Evolutionary conservation across 92 coral and sea anemone species (phyloP), one percentile per base, ranked within the genome.

Genomic region (Porites cylindrica): DNA sequence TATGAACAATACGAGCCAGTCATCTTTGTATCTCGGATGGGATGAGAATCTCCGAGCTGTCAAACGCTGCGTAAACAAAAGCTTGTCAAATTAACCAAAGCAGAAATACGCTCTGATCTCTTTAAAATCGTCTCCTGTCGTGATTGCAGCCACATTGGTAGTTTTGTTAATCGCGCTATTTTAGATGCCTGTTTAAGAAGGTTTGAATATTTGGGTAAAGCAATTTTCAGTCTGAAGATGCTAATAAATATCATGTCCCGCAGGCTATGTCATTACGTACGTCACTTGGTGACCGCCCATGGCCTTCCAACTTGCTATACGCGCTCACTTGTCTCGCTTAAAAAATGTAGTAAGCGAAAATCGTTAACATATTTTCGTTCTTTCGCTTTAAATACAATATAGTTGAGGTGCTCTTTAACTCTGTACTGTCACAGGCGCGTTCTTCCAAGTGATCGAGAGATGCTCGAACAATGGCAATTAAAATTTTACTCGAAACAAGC

Each of bases 21-120:
- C 82, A 85, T 47, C 89, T 81, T 61, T 85, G 89, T 85, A 85
- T 85, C 82, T 52, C 24, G 76, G 14, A 19, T 76, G 83, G 83
- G 77, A 85, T 77, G 62, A 54, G 89, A 66, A 76, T 85, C 89
- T 85, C 14, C 70, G 87, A 85, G 53, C 89, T 85, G 89, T 75
- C 89, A 85, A 83, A 85, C 83, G 69, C 83, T 85, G 83, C 32
- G 60, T 77, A 78, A 76, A 85, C 83, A 85, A 63, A 59, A 53
- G 73, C 72, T 43, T 83, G 87, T 83, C 87, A 83, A 83, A 83
- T 82, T 60, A 51, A 61, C 43, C 64, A 66, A 60, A 19, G 67
- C 66, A 23, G 47, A 71, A 71, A 59, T 3, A 21, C 14, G 13
- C 64, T 10, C 68, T 16, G 76, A 29, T 52, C 21, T 24, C 51